These are phyloP conservation scores for Halesus radiatus DNA, from an alignment of 1,140 invertebrate genomes.

Conservation along the genomic window DNA sequence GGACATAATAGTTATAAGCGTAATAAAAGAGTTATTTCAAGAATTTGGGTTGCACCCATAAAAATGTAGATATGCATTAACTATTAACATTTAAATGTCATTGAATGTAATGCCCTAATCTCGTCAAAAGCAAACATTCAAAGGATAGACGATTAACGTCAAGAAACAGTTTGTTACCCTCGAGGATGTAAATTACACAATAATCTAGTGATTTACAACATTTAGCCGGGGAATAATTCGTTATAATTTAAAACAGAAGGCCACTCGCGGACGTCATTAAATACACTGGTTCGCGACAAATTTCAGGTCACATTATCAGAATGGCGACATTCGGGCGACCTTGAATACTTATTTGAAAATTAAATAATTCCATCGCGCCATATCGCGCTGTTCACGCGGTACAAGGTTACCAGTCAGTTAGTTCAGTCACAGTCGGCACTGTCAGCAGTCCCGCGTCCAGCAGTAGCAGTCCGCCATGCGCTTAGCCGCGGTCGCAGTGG, in stretches of 20 bases:
- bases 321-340: conserved; percentile 28
- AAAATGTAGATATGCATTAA: too few species aligned
- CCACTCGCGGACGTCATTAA: conserved; percentile 18
- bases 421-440: too few species aligned
- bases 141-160: too few species aligned
- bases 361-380: conserved; percentile 36
- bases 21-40: too few species aligned
- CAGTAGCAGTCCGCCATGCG: not conserved
- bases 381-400: conserved; percentile 24
- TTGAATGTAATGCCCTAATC: too few species aligned
- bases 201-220: conserved; percentile 6
- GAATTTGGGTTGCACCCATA: too few species aligned
- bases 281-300: conserved; percentile 32
- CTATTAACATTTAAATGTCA: too few species aligned
- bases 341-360: conserved; percentile 41
- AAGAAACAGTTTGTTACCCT: not conserved
- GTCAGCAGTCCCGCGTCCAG: not conserved
- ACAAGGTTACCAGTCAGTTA: conserved; percentile 12
- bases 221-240: not conserved
- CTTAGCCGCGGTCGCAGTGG: not conserved
- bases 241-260: conserved; percentile 24
- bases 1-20: too few species aligned
- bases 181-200: conserved; percentile 7
- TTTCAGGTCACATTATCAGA: conserved; percentile 31
- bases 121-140: too few species aligned